These are phyloP conservation scores for Saccostrea echinata DNA, from an alignment of 1,140 invertebrate genomes.

Conservation along the genomic window DNA sequence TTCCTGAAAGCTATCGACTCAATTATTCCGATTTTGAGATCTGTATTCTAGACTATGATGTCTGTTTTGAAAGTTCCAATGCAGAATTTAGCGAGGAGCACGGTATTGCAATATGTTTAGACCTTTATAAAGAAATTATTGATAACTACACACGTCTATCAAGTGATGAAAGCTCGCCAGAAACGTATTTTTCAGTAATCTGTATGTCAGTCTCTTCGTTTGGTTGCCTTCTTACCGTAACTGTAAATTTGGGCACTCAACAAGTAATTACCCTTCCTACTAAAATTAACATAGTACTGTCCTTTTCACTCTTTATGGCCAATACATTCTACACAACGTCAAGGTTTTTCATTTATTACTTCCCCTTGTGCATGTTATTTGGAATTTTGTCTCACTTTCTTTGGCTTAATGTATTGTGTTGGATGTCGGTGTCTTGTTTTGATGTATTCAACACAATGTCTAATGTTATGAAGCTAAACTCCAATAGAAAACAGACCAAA, in stretches of 20 bases:
- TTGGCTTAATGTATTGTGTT: background rate
- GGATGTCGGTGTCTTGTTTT: background rate
- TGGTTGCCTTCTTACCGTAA: background rate
- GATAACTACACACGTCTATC: too few relatives aligned
- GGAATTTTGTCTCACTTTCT: background rate
- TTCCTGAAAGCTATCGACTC: too few relatives aligned
- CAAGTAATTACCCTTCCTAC: background rate
- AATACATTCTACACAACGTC: background rate
- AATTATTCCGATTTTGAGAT: too few relatives aligned
- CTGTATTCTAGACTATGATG: too few relatives aligned
- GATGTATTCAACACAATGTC: background rate
- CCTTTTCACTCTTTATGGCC: background rate
- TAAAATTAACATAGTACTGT: background rate
- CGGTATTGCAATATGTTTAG: too few relatives aligned
- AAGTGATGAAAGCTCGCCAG: too few relatives aligned
- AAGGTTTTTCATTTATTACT: background rate
- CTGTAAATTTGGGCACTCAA: background rate
- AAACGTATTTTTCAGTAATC: too few relatives aligned
- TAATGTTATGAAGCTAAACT: background rate
- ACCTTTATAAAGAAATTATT: too few relatives aligned
- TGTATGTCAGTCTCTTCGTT: too few relatives aligned
- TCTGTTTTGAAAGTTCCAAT: too few relatives aligned
- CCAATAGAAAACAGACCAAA: background rate
- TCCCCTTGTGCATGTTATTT: background rate
- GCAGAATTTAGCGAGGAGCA: too few relatives aligned